phyloP scores from a whole-genome alignment of 2,113 vertebrate genomes.

The Corapipo altera region DNA sequence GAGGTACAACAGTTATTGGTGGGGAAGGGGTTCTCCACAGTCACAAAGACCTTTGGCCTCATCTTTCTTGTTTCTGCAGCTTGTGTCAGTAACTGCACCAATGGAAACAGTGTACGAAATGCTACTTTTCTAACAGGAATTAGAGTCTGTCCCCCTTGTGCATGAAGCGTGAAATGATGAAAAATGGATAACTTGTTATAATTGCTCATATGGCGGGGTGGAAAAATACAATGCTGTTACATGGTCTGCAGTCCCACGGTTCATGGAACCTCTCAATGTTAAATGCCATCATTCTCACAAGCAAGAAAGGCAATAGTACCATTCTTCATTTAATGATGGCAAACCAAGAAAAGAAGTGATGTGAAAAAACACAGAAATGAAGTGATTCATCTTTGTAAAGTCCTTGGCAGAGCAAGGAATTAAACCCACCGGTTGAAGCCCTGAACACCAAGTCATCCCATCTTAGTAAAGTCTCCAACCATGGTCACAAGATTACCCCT shows the following conservation, averaged over 20 bases:
- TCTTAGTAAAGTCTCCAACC: not conserved
- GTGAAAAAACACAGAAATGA: not conserved
- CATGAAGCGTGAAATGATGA: not conserved
- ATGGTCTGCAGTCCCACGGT: not conserved
- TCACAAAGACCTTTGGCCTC: not conserved
- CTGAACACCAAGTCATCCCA: not conserved
- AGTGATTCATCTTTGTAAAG: not conserved
- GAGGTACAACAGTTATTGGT: not conserved
- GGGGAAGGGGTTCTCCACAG: not conserved
- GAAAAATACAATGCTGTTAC: not conserved
- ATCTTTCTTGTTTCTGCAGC: not conserved
- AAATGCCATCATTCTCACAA: not conserved
- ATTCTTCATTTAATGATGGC: not conserved
- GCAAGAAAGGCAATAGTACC: not conserved
- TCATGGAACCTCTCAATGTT: not conserved
- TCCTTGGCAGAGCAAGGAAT: not conserved
- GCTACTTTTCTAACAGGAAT: not conserved
- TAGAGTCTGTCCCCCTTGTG: not conserved
- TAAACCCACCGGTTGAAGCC: not conserved
- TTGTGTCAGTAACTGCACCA: not conserved
- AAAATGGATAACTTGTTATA: not conserved
- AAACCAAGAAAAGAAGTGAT: not conserved
- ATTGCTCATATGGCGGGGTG: not conserved
- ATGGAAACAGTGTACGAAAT: not conserved
- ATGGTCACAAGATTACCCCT: not conserved